Evolutionary conservation across 2,888 invertebrate species (phyloP).

Genomic region (Volucella inflata): DNA sequence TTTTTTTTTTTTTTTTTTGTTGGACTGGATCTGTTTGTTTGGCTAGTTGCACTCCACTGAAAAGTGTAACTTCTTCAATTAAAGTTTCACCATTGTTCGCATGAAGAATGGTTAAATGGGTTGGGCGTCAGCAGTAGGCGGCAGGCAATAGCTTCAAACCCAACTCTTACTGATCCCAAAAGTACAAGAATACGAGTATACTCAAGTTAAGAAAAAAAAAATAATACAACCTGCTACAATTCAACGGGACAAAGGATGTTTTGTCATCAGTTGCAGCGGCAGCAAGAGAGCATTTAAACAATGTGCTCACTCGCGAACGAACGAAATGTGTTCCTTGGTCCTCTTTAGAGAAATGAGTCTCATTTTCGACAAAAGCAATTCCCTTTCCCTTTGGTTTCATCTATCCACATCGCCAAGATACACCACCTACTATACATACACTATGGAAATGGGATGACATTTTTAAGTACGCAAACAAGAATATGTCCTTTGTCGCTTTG

Average conservation of each 20-base stretch:
- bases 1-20: neutral
- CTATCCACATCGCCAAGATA: no score
- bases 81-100: constrained; percentile 73
- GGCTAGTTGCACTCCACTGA: constrained; percentile 72
- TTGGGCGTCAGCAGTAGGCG: neutral
- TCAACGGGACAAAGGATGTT: constrained; percentile 67
- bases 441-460: constrained; percentile 38
- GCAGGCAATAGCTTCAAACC: constrained; percentile 9
- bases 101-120: constrained; percentile 58
- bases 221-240: constrained; percentile 37
- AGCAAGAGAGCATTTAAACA: constrained; percentile 66
- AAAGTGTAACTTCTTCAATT: constrained; percentile 76
- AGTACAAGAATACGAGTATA: neutral
- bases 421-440: no score
- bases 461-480: constrained; percentile 60
- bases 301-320: constrained; percentile 17
- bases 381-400: constrained; percentile 14
- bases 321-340: constrained; percentile 45
- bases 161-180: no score
- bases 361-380: constrained; percentile 58
- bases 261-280: constrained; percentile 66
- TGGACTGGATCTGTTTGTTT: constrained; percentile 61
- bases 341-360: constrained; percentile 64
- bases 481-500: constrained; percentile 57
- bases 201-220: constrained; percentile 38